Conservation (phyloP, 2,113 vertebrate species). For the Clarias macrocephalus region DNA sequence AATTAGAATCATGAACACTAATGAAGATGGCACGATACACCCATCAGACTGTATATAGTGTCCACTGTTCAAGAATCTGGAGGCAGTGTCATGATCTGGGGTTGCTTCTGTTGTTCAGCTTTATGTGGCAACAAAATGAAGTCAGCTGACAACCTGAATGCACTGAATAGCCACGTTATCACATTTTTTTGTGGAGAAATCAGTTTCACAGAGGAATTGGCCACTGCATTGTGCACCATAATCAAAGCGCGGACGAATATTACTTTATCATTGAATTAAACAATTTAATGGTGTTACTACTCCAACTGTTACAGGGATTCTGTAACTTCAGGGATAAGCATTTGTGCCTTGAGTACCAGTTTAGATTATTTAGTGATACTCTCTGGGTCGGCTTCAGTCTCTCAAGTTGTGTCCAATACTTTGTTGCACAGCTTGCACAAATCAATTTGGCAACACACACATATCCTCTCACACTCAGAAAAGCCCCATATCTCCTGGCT, state of each 20-base stretch:
- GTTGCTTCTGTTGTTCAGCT: no score
- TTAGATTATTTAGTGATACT: not conserved
- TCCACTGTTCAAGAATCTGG: no score
- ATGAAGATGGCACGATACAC: not conserved
- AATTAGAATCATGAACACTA: not conserved
- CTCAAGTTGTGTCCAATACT: not conserved
- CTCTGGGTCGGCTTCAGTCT: not conserved
- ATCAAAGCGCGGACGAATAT: no score
- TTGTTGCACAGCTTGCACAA: not conserved
- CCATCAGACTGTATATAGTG: no score
- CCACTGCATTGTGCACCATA: no score
- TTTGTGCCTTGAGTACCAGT: not conserved
- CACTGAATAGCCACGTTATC: no score
- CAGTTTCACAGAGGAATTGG: no score
- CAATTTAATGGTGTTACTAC: not conserved
- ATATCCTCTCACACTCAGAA: constrained; percentile 5
- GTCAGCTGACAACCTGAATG: no score
- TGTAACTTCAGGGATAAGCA: no score
- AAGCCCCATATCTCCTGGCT: not conserved
- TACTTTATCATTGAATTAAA: not conserved
- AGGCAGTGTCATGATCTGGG: no score
- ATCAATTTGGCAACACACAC: not conserved
- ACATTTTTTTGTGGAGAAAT: no score
- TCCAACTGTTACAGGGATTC: not conserved
- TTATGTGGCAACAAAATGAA: no score